These are phyloP conservation scores for Xenus cinereus DNA, from an alignment of 2,113 vertebrate genomes.

Conservation along the genomic window DNA sequence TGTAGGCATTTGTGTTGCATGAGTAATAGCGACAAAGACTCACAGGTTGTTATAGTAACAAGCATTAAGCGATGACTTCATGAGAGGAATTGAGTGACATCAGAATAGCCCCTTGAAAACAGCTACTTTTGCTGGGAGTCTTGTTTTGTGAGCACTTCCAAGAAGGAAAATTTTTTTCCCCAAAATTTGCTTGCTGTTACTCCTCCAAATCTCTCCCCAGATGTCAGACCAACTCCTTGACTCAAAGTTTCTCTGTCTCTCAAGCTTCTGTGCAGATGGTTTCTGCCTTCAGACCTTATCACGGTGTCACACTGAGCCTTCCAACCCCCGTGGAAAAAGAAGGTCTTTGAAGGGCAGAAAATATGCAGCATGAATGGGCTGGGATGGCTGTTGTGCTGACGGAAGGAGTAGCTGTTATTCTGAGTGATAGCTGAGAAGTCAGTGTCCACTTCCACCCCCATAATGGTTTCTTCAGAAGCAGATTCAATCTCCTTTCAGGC, in stretches of 20 bases:
- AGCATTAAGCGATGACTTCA: neutral
- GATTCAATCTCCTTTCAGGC: neutral
- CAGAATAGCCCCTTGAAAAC: neutral
- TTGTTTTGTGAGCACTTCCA: neutral
- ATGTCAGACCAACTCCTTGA: neutral
- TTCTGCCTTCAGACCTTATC: neutral
- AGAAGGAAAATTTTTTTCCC: neutral
- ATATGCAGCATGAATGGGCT: neutral
- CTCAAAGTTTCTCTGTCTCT: neutral
- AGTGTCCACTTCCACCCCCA: neutral
- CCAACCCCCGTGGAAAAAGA: neutral
- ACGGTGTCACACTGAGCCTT: neutral
- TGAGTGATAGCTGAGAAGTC: neutral
- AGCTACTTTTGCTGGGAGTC: neutral
- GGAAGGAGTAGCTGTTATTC: neutral
- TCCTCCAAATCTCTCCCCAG: neutral
- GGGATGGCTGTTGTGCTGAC: neutral
- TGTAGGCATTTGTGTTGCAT: neutral
- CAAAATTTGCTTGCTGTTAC: neutral
- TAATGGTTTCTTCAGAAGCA: neutral
- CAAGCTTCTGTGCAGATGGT: neutral
- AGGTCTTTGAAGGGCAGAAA: neutral
- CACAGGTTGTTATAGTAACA: conserved; percentile 27
- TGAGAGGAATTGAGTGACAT: conserved; percentile 10
- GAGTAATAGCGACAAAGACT: neutral